Base-by-base conservation (phyloP, 2,797 vertebrate species). In the Danionella dracula region DNA sequence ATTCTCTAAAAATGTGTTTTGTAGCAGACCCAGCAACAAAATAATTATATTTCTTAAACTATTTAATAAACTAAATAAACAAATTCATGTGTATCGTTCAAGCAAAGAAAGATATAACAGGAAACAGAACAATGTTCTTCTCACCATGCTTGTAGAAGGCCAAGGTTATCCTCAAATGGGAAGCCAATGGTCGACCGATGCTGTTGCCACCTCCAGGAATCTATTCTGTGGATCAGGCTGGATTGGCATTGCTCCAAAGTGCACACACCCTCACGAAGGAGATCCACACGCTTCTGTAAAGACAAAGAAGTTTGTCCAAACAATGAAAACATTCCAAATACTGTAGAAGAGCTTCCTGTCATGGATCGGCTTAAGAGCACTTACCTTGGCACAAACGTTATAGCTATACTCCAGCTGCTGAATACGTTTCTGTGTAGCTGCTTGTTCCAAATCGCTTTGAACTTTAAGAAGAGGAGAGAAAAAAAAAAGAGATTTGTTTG, bases 201-300 rank as follows among this genome's bases (percentile, higher is more conserved):
- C 82, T 98, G 96, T 38, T 93, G 90, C 78, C 91, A 89, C 62
- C 90, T 87, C 96, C 96, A 98, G 11, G 85, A 81, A 72, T 93
- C 92, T 55, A 96, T 88, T 72, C 84, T 89, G 76, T 81, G 88
- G 44, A 95, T 78, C 7, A 94, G 86, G 48, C 84, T 79, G 29
- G 77, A 66, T 76, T 94, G 93, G 79, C 87, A 88, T 0, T 48
- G 83, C 53, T 92, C 90, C 81, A 97, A 83, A 73, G 83, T 82
- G 12, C 85, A 80, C 12, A 90, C 51, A 0, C 89, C 83, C 34
- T 92, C 90, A 57, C 88, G 80, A 48, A 94, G 72, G 56, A 92
- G 70, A 16, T 81, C 50, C 8, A 89, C 71, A 68, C 91, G 87
- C 0, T 89, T 89, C 93, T 94, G 66, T 41, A 59, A 17, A 66